Conservation (phyloP, 2,113 vertebrate genomes). For the Boleophthalmus pectinirostris region DNA sequence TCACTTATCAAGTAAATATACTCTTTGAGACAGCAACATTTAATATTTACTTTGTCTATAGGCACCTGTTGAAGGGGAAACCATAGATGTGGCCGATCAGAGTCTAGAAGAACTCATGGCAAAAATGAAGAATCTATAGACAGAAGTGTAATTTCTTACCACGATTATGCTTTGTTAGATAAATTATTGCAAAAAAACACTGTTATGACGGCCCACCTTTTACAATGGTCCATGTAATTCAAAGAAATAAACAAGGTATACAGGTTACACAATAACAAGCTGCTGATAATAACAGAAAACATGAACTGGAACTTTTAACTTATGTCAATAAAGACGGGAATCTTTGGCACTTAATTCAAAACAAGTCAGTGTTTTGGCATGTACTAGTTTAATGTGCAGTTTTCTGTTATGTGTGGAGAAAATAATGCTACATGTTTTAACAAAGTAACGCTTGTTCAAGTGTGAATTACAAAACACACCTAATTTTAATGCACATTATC, state of each 20-base stretch:
- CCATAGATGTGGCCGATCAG: conserved; percentile 84
- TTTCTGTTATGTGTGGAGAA: not conserved
- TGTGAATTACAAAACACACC: conserved; percentile 21
- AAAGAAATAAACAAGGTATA: not conserved
- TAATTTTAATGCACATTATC: conserved; percentile 2
- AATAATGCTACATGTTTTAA: conserved; percentile 36
- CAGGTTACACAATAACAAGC: not conserved
- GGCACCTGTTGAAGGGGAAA: conserved; percentile 63
- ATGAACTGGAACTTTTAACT: conserved; percentile 19
- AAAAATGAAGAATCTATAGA: conserved; percentile 90
- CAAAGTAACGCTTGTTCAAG: conserved; percentile 49
- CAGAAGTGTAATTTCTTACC: not conserved
- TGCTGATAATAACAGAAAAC: conserved; percentile 1
- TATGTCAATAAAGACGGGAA: not conserved
- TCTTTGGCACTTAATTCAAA: not conserved
- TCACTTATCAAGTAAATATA: not conserved
- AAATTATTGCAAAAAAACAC: conserved; percentile 1
- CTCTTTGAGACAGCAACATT: not conserved
- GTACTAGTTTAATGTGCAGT: not conserved
- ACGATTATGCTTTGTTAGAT: not conserved
- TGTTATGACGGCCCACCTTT: not conserved
- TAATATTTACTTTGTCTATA: conserved; percentile 27
- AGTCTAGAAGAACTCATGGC: conserved; percentile 96
- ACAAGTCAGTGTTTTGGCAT: not conserved
- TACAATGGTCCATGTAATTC: not conserved